These are phyloP conservation scores for Nomada fucata DNA, from an alignment of 2,888 invertebrate genomes.

Conservation along the genomic window DNA sequence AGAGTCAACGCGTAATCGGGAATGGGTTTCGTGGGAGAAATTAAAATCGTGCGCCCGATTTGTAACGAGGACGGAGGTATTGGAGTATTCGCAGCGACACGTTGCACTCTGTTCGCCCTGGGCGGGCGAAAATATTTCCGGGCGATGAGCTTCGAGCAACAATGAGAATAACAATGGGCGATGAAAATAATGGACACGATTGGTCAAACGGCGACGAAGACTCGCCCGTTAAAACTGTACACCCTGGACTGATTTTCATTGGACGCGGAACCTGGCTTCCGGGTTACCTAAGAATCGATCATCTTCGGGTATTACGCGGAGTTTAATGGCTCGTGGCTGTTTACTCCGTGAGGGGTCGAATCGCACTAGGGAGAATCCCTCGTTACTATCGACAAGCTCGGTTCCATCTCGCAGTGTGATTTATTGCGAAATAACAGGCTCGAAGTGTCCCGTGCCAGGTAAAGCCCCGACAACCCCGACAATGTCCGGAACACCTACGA, in stretches of 20 bases:
- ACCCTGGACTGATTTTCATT: neutral
- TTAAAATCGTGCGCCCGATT: no score
- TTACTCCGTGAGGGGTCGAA: slow-evolving; percentile 53
- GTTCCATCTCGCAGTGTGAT: slow-evolving; percentile 74
- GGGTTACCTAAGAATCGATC: slow-evolving; percentile 69
- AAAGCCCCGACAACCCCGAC: slow-evolving; percentile 70
- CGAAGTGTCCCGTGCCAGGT: slow-evolving; percentile 69
- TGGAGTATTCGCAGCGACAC: no score
- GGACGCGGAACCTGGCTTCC: slow-evolving; percentile 15
- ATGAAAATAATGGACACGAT: neutral
- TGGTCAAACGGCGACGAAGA: neutral
- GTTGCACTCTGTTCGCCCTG: no score
- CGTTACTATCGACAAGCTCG: slow-evolving; percentile 71
- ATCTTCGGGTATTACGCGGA: slow-evolving; percentile 59
- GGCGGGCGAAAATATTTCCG: no score
- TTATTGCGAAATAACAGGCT: slow-evolving; percentile 79
- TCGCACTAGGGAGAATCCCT: slow-evolving; percentile 60
- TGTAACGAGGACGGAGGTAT: no score
- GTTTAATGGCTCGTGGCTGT: slow-evolving; percentile 68
- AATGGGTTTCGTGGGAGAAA: no score
- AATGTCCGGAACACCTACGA: slow-evolving; percentile 74
- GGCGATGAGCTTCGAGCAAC: no score
- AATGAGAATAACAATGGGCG: neutral
- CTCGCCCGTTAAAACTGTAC: neutral
- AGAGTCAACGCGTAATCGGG: neutral